Evolutionary conservation across 2,888 invertebrate genomes (phyloP).

Genomic region (Chalcis sispes): DNA sequence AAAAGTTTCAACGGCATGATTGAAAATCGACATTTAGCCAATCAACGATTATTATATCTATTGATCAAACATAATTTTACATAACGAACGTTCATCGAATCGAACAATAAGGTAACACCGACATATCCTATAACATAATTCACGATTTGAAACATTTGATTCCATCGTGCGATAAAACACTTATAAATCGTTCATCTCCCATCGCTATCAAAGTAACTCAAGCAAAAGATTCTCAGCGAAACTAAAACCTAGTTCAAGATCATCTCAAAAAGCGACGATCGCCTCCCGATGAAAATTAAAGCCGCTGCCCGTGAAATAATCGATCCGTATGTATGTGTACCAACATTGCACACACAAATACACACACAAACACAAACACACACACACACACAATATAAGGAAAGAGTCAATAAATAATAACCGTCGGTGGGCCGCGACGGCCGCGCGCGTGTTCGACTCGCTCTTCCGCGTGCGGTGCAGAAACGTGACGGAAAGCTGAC

Average conservation of each 20-base stretch:
- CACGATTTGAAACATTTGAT: too few relatives aligned
- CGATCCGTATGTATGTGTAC: neutral
- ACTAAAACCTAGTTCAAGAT: neutral
- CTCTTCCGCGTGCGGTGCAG: conserved; percentile 48
- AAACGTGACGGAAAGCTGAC: conserved; percentile 42
- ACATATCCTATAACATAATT: too few relatives aligned
- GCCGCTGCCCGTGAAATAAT: conserved; percentile 17
- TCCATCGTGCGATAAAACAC: too few relatives aligned
- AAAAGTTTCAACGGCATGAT: too few relatives aligned
- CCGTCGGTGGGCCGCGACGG: conserved; percentile 2
- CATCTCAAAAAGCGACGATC: neutral
- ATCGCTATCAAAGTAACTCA: neutral
- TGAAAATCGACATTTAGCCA: too few relatives aligned
- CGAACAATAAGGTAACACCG: too few relatives aligned
- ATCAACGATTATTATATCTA: too few relatives aligned
- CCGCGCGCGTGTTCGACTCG: neutral
- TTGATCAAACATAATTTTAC: too few relatives aligned
- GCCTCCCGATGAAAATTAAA: neutral
- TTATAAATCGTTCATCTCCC: too few relatives aligned
- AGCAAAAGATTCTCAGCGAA: neutral
- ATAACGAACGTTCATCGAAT: too few relatives aligned
- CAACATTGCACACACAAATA: too few relatives aligned
- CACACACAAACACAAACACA: conserved; percentile 6
- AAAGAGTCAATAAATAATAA: conserved; percentile 51
- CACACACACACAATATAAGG: neutral